Percentiles rank a stretch among this genome's conserved stretches.
Conservation (phyloP, 2,888 invertebrate genomes). For the Mesodorylaimus sp. region DNA sequence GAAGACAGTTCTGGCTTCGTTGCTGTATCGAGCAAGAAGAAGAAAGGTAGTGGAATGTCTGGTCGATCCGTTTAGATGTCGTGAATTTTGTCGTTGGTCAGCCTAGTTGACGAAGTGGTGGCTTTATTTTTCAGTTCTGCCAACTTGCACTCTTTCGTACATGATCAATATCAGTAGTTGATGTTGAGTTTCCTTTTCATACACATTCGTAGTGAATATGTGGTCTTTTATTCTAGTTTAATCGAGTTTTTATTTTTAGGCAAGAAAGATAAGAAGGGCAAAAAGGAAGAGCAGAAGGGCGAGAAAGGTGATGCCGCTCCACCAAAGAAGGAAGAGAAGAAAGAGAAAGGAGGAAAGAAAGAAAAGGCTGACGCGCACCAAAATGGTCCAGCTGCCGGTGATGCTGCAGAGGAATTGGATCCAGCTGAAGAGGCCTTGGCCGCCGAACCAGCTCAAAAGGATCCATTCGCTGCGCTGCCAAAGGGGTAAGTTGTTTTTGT, state of each 20-base stretch:
- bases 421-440: conserved; percentile 50
- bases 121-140: no score
- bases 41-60: no score
- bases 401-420: conserved; percentile 45
- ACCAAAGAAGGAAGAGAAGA: conserved; percentile 4
- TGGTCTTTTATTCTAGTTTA: not conserved
- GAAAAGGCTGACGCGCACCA: no score
- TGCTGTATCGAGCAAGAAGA: no score
- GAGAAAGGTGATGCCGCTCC: not conserved
- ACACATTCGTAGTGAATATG: not conserved
- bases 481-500: conserved; percentile 43
- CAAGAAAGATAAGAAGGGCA: conserved; percentile 21
- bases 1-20: no score
- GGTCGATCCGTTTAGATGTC: no score
- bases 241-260: conserved; percentile 14
- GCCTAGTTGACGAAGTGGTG: no score
- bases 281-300: conserved; percentile 22
- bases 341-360: conserved; percentile 6
- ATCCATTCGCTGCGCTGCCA: conserved; percentile 74
- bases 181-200: no score
- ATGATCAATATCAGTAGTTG: no score
- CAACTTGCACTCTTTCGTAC: no score
- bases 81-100: no score
- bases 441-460: conserved; percentile 60
- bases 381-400: conserved; percentile 19